Percentiles rank a stretch among this genome's conserved stretches.
These are phyloP conservation scores for Xenopus borealis DNA, from an alignment of 2,113 vertebrate genomes.

Conservation along the genomic window DNA sequence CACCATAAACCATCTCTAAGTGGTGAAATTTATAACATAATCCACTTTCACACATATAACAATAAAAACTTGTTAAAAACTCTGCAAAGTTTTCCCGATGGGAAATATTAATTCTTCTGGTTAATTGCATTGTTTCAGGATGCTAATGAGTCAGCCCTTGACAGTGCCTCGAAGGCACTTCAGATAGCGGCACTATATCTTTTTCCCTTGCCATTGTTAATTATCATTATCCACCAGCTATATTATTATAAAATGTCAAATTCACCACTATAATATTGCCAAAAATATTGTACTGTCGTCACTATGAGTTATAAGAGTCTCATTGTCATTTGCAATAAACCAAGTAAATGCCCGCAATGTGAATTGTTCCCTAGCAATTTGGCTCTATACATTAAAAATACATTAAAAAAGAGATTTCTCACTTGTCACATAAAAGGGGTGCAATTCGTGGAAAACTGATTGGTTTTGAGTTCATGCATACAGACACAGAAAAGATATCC, in stretches of 20 bases:
- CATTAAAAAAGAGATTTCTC: too few species aligned
- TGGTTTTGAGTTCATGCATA: too few species aligned
- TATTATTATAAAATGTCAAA: slow-evolving; percentile 3
- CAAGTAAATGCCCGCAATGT: background rate
- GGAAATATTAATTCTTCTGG: background rate
- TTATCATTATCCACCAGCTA: background rate
- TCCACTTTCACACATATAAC: too few species aligned
- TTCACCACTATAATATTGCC: background rate
- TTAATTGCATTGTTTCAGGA: background rate
- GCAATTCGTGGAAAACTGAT: too few species aligned
- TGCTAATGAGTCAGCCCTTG: background rate
- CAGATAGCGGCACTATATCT: background rate
- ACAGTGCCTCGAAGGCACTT: background rate
- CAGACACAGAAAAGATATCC: too few species aligned
- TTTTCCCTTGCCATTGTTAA: background rate
- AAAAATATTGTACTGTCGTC: background rate
- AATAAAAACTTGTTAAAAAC: background rate
- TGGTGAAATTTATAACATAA: too few species aligned
- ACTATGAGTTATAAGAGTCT: background rate
- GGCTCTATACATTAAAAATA: background rate
- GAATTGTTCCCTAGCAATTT: background rate
- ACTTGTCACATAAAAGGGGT: too few species aligned
- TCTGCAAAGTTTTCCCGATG: background rate
- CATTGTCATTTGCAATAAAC: background rate
- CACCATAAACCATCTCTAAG: too few species aligned